Evolutionary conservation across 2,113 vertebrate species (phyloP), one percentile per base, ranked within the genome.

Genomic region (Epinephelus moara): DNA sequence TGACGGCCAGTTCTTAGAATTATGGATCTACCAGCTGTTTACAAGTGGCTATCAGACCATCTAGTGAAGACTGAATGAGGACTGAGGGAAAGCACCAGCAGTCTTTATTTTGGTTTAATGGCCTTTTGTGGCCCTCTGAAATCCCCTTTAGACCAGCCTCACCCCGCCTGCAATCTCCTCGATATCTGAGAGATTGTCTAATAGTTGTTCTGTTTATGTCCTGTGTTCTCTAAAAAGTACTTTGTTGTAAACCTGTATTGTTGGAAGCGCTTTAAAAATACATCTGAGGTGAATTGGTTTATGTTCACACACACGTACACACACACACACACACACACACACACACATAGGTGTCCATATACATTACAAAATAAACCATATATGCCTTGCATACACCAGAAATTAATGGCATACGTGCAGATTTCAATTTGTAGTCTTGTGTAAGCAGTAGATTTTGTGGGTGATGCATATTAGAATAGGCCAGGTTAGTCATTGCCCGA

Each of bases 241-340:
- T 85, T 92, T 89, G 85, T 91, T 91, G 37, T 79, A 18, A 79
- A 74, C 75, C 27, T 75, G 73, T 76, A 79, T 93, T 92, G 89
- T 91, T 82, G 59, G 45, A 81, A 82, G 63, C 37, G 33, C 17
- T 70, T 81, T 84, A 80, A 70, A 85, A 80, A 88, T 85, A 86
- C 45, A 78, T 79, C 63, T 14, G 23, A 33, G n/a, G 0, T 37
- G n/a, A 80, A 64, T 52, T 23, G 18, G 70, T 47, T 57, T 66
- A 55, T 60, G 49, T 21, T 60, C 42, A 47, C 9, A 55, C 50
- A 45, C 68, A 56, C 61, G 30, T 30, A 37, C 17, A 8, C 23
- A 68, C 61, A 67, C 30, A 27, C 27, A 74, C 21, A 21, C 30
- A 37, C 17, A 8, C 23, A 68, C 67, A 67, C 23, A 68, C 67